A percentile compares a stretch with the other conserved stretches of the same genome.
Evolutionary conservation across 2,797 vertebrate genomes (phyloP).

Genomic region (Myotis myotis): DNA sequence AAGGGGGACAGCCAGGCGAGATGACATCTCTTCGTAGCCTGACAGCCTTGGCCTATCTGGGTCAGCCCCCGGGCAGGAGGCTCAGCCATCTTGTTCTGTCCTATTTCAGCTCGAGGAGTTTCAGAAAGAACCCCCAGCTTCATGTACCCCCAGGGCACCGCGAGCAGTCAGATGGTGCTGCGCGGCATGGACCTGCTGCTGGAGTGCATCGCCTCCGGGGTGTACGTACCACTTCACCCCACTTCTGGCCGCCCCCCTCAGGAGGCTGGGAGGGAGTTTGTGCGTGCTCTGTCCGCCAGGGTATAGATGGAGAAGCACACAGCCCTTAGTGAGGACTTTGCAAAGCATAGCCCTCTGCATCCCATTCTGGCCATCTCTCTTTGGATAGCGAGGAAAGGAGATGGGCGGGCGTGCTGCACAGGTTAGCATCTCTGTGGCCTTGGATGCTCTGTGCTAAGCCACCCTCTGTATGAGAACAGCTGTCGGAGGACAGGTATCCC

Average conservation of each 20-base stretch:
- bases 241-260: background rate
- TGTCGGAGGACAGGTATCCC: background rate
- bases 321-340: background rate
- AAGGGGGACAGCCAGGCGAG: background rate
- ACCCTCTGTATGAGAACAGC: background rate
- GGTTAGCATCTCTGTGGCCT: background rate
- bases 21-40: slow-evolving; percentile 20
- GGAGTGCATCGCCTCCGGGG: slow-evolving; percentile 97
- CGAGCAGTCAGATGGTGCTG: slow-evolving; percentile 96
- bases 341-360: background rate
- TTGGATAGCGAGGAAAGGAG: background rate
- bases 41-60: background rate
- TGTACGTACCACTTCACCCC: slow-evolving; percentile 86
- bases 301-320: background rate
- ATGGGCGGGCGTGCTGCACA: background rate
- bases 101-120: slow-evolving; percentile 90
- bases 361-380: background rate
- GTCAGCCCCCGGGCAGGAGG: background rate
- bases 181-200: slow-evolving; percentile 92
- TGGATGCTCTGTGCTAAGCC: background rate
- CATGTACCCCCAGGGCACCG: slow-evolving; percentile 90
- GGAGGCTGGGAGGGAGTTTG: background rate
- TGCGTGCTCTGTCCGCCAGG: background rate
- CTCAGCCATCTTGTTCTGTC: slow-evolving; percentile 64
- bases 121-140: slow-evolving; percentile 92